Evolutionary conservation across 2,797 vertebrate species (phyloP).

Genomic region (Fistularia commersonii): DNA sequence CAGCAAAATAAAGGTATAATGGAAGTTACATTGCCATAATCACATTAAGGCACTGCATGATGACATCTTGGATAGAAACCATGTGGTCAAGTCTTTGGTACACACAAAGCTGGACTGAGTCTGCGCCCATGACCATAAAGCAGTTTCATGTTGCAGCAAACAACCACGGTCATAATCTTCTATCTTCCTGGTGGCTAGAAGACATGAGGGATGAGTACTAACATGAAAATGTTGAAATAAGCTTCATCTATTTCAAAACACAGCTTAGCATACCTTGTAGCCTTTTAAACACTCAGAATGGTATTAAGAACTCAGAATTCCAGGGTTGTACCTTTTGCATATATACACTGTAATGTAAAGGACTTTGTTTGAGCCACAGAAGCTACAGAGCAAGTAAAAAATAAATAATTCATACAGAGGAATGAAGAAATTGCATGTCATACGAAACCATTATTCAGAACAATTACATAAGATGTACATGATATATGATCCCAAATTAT

Average conservation of each 20-base stretch:
- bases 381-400: constrained; percentile 29
- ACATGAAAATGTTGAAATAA: constrained; percentile 60
- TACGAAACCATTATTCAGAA: constrained; percentile 53
- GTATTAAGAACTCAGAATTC: constrained; percentile 54
- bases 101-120: constrained; percentile 54
- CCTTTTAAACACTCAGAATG: neutral
- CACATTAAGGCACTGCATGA: constrained; percentile 69
- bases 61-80: constrained; percentile 77
- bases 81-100: constrained; percentile 71
- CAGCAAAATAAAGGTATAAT: constrained; percentile 68
- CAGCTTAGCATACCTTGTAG: neutral
- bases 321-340: constrained; percentile 22
- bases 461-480: constrained; percentile 51
- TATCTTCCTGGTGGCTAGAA: constrained; percentile 74
- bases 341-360: constrained; percentile 36
- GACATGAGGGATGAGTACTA: constrained; percentile 40
- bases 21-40: constrained; percentile 76
- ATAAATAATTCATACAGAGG: constrained; percentile 41
- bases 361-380: constrained; percentile 31
- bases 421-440: constrained; percentile 61
- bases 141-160: constrained; percentile 68
- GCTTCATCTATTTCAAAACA: constrained; percentile 55
- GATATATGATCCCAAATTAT: constrained; percentile 56
- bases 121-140: constrained; percentile 67
- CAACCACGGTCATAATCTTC: constrained; percentile 66